Base-by-base conservation (phyloP, 2,888 invertebrate species). In the Steinernema hermaphroditum region DNA sequence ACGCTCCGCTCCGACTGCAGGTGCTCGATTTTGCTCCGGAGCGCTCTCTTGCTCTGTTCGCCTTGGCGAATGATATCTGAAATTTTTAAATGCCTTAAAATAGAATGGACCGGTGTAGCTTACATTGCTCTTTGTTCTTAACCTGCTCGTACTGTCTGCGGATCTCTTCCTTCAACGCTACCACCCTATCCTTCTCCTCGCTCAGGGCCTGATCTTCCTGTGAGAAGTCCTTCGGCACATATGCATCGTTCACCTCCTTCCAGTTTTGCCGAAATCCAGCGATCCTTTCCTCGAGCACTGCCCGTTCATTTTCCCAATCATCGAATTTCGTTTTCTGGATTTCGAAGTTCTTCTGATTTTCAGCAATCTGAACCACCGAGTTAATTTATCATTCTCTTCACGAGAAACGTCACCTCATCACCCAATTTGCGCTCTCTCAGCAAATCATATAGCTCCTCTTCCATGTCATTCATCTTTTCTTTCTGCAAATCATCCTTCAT, bases 221-320 rank as follows among this genome's bases (percentile, higher is more conserved):
- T 19, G 37, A 19, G 14, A 62, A 32, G 62, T 62, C 62, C 32
- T 32, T 34, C 32, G 34, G 62, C 2, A 74, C 74, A 49, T 41
- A 49, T 4, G 71, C 46, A 12, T 43, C 32, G 29, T 44, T 22
- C 44, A 54, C 71, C 41, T 54, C 44, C 43, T 75, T 70, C 34
- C 41, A 70, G 27, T 24, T 34, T 2, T 24, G 29, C 14, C 49
- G 75, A 49, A 68, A 70, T 16, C 44, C 54, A 2, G 34, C 16
- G 12, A 62, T 24, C 19, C 68, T 37, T 12, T 37, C 43, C 46
- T 54, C 50, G 12, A 57, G 37, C 43, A 8, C 24, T n/a, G 46
- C 16, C 43, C 50, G 69, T 37, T 76, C 27, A 14, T 49, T 32
- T 22, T 76, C 72, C 76, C 76, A 76, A 19, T 76, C 41, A 1